Evolutionary conservation across 2,113 vertebrate species (phyloP), one percentile per base, ranked within the genome.

Genomic region (Rynchops niger): DNA sequence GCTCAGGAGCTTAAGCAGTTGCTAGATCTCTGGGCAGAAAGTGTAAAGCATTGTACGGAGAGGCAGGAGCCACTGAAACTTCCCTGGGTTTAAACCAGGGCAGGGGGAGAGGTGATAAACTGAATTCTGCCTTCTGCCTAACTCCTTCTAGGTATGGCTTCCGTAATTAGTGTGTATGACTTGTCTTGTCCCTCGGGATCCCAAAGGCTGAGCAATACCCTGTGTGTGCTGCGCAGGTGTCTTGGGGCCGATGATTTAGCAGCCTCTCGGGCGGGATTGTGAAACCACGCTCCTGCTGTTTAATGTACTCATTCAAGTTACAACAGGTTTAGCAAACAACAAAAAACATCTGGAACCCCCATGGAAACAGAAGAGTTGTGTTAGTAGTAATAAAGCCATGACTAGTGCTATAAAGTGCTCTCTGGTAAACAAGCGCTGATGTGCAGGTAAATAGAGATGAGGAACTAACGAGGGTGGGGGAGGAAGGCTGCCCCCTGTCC

Each of bases 121-220:
- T 25, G 43, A 59, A 76, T 69, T 49, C 56, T 84, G 43, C 43
- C 66, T 84, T 61, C 17, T 1, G 3, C 47, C 32, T 71, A 45
- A 56, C 26, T 91, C 38, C 36, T 86, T 49, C 45, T 30, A 42
- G 36, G 38, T 34, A 66, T 14, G 36, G 42, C 27, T 62, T 82
- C 45, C 52, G 86, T 18, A 55, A 81, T 29, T 78, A 80, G 19
- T 4, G 5, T 62, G 42, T 95, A 97, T 94, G 96, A 98, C 98
- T 98, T 98, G 92, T 83, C 96, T 98, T 97, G 97, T 97, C 97
- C 97, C 95, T 90, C 47, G 52, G 97, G 97, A 96, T 92, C 67
- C 95, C 85, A 71, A 88, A 94, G 89, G 96, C 96, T 96, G 95
- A 97, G 97, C 90, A 83, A 96, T 61, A 87, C 88, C 93, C 97